Evolutionary conservation across 2,888 invertebrate species (phyloP).

Genomic region (Folsomia manolachei): DNA sequence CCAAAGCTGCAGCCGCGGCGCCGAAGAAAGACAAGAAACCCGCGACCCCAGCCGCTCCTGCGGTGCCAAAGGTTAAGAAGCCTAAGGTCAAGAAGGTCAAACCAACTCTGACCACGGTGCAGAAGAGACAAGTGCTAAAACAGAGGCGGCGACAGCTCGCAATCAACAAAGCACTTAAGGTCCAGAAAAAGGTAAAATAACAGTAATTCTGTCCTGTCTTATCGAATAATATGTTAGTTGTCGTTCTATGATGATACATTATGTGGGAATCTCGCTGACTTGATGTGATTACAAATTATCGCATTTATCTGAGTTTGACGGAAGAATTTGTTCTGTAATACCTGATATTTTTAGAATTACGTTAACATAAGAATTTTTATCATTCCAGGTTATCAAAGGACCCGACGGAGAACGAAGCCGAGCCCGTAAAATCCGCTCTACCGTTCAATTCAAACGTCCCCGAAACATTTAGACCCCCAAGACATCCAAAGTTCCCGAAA

Average conservation of each 20-base stretch:
- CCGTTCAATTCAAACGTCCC: conserved; percentile 94
- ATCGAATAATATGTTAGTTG: background rate
- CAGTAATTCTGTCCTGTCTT: background rate
- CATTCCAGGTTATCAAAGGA: conserved; percentile 78
- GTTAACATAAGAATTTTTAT: background rate
- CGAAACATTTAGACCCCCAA: conserved; percentile 82
- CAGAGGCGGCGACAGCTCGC: conserved; percentile 53
- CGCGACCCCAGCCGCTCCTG: background rate
- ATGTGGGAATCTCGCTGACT: conserved; percentile 62
- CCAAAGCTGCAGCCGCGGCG: background rate
- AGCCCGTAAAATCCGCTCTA: conserved; percentile 85
- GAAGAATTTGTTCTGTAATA: conserved; percentile 26
- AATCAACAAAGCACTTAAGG: conserved; percentile 76
- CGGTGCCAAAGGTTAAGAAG: conserved; percentile 57
- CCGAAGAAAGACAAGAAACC: background rate
- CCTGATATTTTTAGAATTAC: background rate
- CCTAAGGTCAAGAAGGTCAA: conserved; percentile 54
- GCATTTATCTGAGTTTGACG: conserved; percentile 44
- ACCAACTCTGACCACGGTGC: conserved; percentile 30
- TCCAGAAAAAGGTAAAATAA: conserved; percentile 74
- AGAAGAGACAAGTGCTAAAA: conserved; percentile 35
- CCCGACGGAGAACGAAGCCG: conserved; percentile 72
- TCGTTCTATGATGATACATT: conserved; percentile 55
- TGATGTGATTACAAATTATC: background rate
- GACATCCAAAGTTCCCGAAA: conserved; percentile 91